Conservation (phyloP, 1,140 invertebrate species). For the Brachionus manjavacas region DNA sequence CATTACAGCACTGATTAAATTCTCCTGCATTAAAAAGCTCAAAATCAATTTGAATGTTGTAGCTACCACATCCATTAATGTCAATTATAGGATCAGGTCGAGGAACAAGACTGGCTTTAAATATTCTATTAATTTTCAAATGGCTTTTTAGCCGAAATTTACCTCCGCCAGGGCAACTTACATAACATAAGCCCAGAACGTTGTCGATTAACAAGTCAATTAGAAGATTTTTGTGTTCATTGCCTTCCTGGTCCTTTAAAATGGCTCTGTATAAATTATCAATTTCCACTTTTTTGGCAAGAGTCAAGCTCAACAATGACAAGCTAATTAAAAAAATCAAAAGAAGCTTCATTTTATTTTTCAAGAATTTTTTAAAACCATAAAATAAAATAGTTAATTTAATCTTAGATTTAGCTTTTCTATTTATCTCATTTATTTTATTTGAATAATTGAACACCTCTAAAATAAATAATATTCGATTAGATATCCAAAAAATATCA, state of each 20-base stretch:
- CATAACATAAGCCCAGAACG: neutral
- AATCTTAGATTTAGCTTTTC: neutral
- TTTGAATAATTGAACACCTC: neutral
- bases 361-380: neutral
- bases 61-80: neutral
- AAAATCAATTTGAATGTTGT: conserved; percentile 19
- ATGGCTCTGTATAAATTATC: neutral
- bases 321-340: neutral
- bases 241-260: neutral
- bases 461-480: neutral
- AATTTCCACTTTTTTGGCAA: neutral
- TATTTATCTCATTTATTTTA: neutral
- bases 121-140: neutral
- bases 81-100: neutral
- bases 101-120: neutral
- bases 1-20: conserved; percentile 6
- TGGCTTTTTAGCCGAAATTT: neutral
- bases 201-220: neutral
- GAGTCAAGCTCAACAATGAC: neutral
- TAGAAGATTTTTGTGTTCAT: neutral
- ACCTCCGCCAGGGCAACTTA: conserved; percentile 18
- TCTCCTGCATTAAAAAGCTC: neutral
- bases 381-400: neutral
- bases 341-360: neutral
- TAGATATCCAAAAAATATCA: neutral